phyloP scores from a whole-genome alignment of 2,113 vertebrate genomes.

The Albula glossodonta region DNA sequence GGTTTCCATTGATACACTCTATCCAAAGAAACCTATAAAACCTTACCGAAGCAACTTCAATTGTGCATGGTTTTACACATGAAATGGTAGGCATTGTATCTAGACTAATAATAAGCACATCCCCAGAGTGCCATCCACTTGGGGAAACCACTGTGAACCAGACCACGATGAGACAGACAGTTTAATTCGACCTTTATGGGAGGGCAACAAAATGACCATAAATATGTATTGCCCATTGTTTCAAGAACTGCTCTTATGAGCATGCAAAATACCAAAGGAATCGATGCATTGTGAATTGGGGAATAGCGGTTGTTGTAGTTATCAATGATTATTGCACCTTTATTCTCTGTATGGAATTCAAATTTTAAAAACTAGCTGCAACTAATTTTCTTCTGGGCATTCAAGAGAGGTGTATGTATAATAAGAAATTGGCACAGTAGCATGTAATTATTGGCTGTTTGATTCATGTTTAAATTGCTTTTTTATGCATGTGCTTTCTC shows the following conservation, averaged over 20 bases:
- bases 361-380: neutral
- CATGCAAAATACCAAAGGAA: conserved; percentile 17
- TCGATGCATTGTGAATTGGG: neutral
- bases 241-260: conserved; percentile 30
- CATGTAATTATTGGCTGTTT: neutral
- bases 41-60: too few relatives aligned
- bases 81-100: neutral
- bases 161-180: conserved; percentile 41
- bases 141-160: conserved; percentile 33
- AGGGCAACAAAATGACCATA: conserved; percentile 44
- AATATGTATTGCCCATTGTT: conserved; percentile 41
- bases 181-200: neutral
- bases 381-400: neutral
- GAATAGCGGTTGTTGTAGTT: too few relatives aligned
- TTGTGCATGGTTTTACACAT: neutral
- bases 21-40: too few relatives aligned
- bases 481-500: neutral
- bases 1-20: neutral
- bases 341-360: neutral
- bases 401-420: neutral
- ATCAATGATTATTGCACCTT: neutral
- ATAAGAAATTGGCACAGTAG: neutral
- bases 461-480: neutral
- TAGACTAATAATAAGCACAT: neutral
- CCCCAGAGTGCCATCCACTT: conserved; percentile 12